These are phyloP conservation scores for Mimas tiliae DNA, from an alignment of 2,888 invertebrate genomes.

Conservation along the genomic window DNA sequence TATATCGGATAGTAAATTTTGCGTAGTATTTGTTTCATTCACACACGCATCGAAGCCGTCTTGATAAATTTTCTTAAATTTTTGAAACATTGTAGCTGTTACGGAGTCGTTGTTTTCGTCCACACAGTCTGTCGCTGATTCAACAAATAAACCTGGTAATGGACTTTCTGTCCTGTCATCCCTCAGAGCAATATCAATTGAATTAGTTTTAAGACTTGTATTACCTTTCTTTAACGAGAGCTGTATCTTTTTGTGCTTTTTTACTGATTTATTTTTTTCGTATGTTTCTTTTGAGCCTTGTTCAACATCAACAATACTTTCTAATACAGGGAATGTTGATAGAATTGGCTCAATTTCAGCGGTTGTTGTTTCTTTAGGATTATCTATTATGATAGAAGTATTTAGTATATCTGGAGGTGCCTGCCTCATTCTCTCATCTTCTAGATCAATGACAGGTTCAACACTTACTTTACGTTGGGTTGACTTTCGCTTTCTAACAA, in stretches of 20 bases:
- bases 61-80: conserved; percentile 55
- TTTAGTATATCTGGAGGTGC: conserved; percentile 50
- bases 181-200: conserved; percentile 25
- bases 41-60: conserved; percentile 44
- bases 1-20: conserved; percentile 56
- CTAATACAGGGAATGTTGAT: conserved; percentile 50
- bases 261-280: conserved; percentile 35
- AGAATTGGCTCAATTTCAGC: conserved; percentile 46
- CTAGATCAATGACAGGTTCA: conserved; percentile 41
- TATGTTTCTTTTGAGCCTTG: conserved; percentile 37
- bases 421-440: conserved; percentile 67
- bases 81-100: conserved; percentile 52
- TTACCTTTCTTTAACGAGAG: conserved; percentile 18
- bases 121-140: conserved; percentile 43
- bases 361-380: conserved; percentile 28
- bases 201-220: conserved; percentile 10
- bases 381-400: conserved; percentile 53
- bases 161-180: conserved; percentile 62
- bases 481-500: conserved; percentile 29
- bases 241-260: conserved; percentile 36
- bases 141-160: conserved; percentile 65
- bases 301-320: conserved; percentile 47
- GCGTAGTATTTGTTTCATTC: conserved; percentile 56
- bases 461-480: conserved; percentile 32
- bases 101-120: conserved; percentile 52